Evolutionary conservation across 1,140 invertebrate species (phyloP), one percentile per base, ranked within the genome.

Genomic region (Orchestia grillus): DNA sequence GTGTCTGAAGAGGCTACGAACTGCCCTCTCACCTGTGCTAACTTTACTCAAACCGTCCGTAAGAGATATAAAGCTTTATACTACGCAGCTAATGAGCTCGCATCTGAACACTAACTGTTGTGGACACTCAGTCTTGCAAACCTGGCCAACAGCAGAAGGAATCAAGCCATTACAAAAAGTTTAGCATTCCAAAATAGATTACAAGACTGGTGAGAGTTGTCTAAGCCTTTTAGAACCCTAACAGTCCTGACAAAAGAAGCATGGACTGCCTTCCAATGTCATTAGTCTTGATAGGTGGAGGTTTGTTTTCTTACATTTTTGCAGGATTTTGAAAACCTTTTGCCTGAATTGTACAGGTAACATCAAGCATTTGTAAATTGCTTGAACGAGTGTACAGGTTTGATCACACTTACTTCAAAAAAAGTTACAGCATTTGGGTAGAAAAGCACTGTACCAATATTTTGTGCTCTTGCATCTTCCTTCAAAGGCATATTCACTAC

Each of bases 21-120:
- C 62, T 62, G 43, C 41, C 40, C 43, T 42, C 42, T 62, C 19
- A 44, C 44, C 88, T 45, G 36, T 57, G 88, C 62, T 43, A 87
- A 42, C 96, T 87, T 95, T 62, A 94, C 45, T 94, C 57, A 40
- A 96, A 94, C 88, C 44, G 43, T 47, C 87, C 96, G 87, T 36
- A 90, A 44, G 41, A 40, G n/a, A 91, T 16, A n/a, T 43, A 41
- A 53, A 91, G 62, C 62, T 77, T 77, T 77, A 36, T 77, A 77
- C 62, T 36, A 15, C 11, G 62, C 11, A 28, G 15, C 28, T 77
- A 77, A 77, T 36, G 62, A 77, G 62, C 62, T 77, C 62, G 28
- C 28, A 77, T 77, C 62, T 77, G 36, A 15, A 36, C 28, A 77
- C 15, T 77, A 23, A 77, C 28, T 77, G 62, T 36, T 23, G 62